Conservation (phyloP, 2,797 vertebrate species). For the Triplophysa yarkandensis region DNA sequence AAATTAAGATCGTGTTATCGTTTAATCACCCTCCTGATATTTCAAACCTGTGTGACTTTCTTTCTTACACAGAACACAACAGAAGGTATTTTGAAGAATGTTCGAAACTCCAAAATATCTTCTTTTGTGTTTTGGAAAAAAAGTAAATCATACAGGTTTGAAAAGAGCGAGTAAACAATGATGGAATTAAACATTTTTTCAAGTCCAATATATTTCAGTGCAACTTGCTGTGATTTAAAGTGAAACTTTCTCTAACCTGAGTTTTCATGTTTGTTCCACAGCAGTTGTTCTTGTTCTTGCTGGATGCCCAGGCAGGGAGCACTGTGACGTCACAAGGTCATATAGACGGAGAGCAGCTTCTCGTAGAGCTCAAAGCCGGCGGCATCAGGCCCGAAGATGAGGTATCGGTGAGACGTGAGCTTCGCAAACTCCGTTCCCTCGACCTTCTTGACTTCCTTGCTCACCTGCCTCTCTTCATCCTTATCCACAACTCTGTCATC, state of each 20-base stretch:
- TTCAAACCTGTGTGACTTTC: no score
- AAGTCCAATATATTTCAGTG: no score
- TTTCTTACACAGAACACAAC: no score
- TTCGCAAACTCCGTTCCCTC: slow-evolving; percentile 64
- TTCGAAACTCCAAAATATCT: no score
- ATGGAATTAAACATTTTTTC: no score
- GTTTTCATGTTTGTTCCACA: slow-evolving; percentile 64
- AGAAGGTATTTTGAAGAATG: no score
- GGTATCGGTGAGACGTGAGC: slow-evolving; percentile 61
- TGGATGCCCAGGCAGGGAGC: slow-evolving; percentile 70
- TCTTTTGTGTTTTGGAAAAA: no score
- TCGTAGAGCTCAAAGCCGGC: slow-evolving; percentile 74
- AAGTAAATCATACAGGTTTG: no score
- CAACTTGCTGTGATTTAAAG: no score
- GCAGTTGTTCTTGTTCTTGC: slow-evolving; percentile 76
- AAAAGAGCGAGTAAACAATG: no score
- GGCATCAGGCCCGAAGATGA: slow-evolving; percentile 67
- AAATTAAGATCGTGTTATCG: no score
- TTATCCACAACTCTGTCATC: slow-evolving; percentile 74
- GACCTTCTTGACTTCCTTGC: slow-evolving; percentile 75
- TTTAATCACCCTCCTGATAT: no score
- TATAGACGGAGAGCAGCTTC: slow-evolving; percentile 73
- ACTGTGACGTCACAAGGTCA: slow-evolving; percentile 49
- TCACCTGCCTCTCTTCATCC: slow-evolving; percentile 74
- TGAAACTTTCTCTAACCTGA: slow-evolving; percentile 11